These are phyloP conservation scores for Channa striata DNA, from an alignment of 2,797 vertebrate species.

Conservation along the genomic window DNA sequence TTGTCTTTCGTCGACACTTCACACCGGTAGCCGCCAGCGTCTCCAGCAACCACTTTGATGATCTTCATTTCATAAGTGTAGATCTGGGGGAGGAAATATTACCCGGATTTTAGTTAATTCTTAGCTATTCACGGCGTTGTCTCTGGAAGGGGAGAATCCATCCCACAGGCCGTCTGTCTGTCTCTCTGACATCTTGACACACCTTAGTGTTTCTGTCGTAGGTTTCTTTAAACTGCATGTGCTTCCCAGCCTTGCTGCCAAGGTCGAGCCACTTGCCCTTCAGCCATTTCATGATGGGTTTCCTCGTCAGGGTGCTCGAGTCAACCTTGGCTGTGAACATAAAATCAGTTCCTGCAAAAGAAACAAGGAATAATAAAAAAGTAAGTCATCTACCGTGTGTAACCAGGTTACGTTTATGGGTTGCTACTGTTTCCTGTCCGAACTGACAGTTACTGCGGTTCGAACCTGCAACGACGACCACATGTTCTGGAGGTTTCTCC, in stretches of 20 bases:
- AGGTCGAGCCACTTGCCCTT: conserved; percentile 95
- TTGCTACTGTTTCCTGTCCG: not conserved
- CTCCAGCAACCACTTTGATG: conserved; percentile 82
- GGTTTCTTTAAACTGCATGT: conserved; percentile 89
- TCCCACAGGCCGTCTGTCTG: not conserved
- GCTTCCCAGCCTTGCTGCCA: conserved; percentile 89
- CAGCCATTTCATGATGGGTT: conserved; percentile 90
- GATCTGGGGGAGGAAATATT: conserved; percentile 69
- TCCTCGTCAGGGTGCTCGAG: conserved; percentile 79
- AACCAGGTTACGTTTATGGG: not conserved
- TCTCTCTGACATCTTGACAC: conserved; percentile 25
- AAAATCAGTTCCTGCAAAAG: conserved; percentile 73
- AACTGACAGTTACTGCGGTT: not conserved
- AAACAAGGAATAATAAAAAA: conserved; percentile 23
- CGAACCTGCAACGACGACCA: conserved; percentile 70
- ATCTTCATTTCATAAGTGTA: conserved; percentile 90
- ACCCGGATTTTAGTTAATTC: not conserved
- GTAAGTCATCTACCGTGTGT: not conserved
- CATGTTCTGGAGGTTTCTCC: conserved; percentile 69
- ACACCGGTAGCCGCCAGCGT: conserved; percentile 89
- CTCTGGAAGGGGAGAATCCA: conserved; percentile 10
- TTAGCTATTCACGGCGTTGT: not conserved
- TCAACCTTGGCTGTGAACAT: conserved; percentile 82
- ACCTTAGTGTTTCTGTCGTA: conserved; percentile 90
- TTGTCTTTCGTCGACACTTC: conserved; percentile 90